phyloP scores from a whole-genome alignment of 2,113 vertebrate genomes.

The Muscicapa adusta region DNA sequence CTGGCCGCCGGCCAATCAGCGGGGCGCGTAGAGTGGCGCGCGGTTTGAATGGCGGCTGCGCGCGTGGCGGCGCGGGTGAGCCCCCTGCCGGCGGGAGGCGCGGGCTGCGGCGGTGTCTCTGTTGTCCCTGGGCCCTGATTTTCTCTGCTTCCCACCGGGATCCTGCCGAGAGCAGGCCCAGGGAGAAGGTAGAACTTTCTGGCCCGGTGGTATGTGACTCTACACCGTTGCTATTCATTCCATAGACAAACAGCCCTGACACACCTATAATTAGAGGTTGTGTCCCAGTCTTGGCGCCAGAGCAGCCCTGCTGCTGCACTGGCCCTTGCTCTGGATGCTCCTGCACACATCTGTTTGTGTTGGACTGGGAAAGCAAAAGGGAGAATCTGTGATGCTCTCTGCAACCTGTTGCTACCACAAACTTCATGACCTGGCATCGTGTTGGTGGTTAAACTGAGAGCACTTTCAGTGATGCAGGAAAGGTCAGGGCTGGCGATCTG shows the following conservation, averaged over 20 bases:
- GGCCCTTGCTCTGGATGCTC: background rate
- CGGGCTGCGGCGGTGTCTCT: background rate
- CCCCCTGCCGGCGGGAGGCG: background rate
- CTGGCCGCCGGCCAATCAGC: conserved; percentile 17
- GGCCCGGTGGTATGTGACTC: background rate
- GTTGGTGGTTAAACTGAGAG: background rate
- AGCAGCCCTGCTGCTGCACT: background rate
- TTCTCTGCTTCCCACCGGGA: background rate
- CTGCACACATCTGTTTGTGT: background rate
- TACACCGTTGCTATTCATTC: background rate
- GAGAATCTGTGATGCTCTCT: background rate
- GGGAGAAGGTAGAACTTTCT: background rate
- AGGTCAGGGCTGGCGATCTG: background rate
- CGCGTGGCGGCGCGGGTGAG: background rate
- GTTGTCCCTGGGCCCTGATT: rapidly evolving
- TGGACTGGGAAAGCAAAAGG: background rate
- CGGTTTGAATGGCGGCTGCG: conserved; percentile 16
- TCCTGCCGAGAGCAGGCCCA: rapidly evolving
- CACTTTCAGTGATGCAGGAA: background rate
- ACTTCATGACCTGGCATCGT: background rate
- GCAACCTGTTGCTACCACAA: background rate
- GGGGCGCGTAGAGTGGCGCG: conserved; percentile 24
- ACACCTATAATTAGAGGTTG: conserved; percentile 3
- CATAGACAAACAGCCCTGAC: background rate
- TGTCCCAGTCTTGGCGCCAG: background rate